These are phyloP conservation scores for Hirtodrosophila histrioides DNA, from an alignment of 2,888 invertebrate species.

Conservation along the genomic window DNA sequence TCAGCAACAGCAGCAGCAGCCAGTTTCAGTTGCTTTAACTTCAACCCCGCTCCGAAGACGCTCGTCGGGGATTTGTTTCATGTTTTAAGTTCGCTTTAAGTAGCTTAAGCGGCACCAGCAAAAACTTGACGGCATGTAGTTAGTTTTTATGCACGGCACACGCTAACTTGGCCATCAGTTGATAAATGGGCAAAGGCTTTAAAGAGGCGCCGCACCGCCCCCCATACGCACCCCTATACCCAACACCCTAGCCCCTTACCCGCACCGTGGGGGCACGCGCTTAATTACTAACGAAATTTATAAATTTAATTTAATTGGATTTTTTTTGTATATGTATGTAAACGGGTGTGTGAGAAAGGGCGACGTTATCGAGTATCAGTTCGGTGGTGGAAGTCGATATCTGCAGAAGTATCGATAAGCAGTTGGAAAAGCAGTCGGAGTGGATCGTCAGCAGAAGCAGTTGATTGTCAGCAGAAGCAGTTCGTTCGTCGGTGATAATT, in stretches of 20 bases:
- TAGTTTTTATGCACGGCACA: constrained; percentile 77
- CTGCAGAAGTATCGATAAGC: too few species aligned
- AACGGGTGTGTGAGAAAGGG: too few species aligned
- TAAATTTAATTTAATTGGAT: too few species aligned
- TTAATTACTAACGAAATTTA: too few species aligned
- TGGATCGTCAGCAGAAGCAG: too few species aligned
- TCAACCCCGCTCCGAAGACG: constrained; percentile 4
- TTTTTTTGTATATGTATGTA: too few species aligned
- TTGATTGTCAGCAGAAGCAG: too few species aligned
- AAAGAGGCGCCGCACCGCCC: constrained; percentile 33
- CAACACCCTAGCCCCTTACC: neutral
- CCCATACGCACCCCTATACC: neutral
- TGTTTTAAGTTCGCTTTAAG: constrained; percentile 79
- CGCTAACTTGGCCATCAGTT: constrained; percentile 76
- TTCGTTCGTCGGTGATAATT: too few species aligned
- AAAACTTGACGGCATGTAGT: constrained; percentile 59
- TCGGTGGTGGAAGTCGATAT: too few species aligned
- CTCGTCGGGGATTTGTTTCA: constrained; percentile 71
- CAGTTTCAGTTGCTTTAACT: neutral
- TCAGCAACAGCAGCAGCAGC: neutral
- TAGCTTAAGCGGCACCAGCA: constrained; percentile 61
- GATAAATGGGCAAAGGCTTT: constrained; percentile 76
- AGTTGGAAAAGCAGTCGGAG: too few species aligned
- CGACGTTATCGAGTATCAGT: too few species aligned
- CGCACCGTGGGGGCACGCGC: too few species aligned